Percentiles rank a stretch among this genome's conserved stretches.
Evolutionary conservation across 2,797 vertebrate genomes (phyloP).

Genomic region (Furcifer pardalis): DNA sequence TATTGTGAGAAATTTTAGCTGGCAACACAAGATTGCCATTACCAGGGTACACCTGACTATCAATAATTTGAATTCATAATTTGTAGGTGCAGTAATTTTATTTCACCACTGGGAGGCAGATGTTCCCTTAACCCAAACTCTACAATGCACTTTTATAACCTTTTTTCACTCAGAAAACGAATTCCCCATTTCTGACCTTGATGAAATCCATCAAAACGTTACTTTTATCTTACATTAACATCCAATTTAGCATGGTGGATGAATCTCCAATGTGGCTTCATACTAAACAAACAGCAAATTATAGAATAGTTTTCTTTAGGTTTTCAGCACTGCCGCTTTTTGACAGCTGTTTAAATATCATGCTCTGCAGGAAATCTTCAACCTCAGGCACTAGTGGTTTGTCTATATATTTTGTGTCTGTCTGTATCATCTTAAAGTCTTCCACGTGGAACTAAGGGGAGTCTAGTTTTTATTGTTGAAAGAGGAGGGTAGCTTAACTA

Average conservation of each 20-base stretch:
- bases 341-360: not conserved
- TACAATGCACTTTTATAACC: not conserved
- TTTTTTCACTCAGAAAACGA: not conserved
- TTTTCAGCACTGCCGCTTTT: not conserved
- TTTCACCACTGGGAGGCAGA: slow-evolving; percentile 14
- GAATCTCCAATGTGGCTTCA: not conserved
- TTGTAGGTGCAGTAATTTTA: not conserved
- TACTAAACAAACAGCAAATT: not conserved
- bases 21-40: too few species aligned
- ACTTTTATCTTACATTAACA: not conserved
- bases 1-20: too few species aligned
- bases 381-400: not conserved
- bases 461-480: not conserved
- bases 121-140: not conserved
- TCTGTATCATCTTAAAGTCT: not conserved
- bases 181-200: too few species aligned
- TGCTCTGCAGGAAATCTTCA: not conserved
- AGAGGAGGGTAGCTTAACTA: not conserved
- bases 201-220: not conserved
- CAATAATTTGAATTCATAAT: not conserved
- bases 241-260: not conserved
- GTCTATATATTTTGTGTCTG: not conserved
- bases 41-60: too few species aligned
- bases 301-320: not conserved
- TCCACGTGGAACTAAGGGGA: not conserved